These are phyloP conservation scores for Leptothorax acervorum DNA, from an alignment of 2,888 invertebrate species.

Conservation along the genomic window DNA sequence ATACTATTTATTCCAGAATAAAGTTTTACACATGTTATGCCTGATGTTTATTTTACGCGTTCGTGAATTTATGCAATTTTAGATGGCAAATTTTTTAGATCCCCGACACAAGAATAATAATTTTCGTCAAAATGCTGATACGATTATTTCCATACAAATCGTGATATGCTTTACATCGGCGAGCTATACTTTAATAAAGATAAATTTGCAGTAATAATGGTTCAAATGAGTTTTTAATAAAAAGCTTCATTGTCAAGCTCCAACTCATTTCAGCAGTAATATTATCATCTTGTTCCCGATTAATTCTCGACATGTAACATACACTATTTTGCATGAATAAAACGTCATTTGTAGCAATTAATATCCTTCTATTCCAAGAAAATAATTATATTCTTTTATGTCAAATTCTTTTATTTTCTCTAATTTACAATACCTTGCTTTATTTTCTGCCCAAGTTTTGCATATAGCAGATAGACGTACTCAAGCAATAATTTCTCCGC, in stretches of 20 bases:
- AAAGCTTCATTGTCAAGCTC: neutral
- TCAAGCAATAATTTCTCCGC: neutral
- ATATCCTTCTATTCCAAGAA: neutral
- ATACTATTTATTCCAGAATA: conserved; percentile 42
- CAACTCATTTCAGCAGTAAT: neutral
- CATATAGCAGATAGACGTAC: neutral
- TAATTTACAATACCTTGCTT: neutral
- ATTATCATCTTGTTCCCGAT: neutral
- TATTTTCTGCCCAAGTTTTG: neutral
- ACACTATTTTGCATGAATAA: neutral
- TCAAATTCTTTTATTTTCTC: neutral
- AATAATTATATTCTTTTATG: neutral
- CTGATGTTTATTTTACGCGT: conserved; percentile 9
- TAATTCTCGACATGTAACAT: neutral
- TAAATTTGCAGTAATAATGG: conserved; percentile 10
- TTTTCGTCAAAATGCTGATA: neutral
- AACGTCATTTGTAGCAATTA: conserved; percentile 4
- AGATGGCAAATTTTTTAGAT: neutral
- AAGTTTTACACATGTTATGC: conserved; percentile 29
- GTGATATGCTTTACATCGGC: neutral
- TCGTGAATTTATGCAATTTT: conserved; percentile 2
- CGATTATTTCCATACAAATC: conserved; percentile 26
- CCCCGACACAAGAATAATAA: neutral
- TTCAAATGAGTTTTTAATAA: conserved; percentile 22
- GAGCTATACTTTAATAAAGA: conserved; percentile 13